Conservation (phyloP, 2,888 invertebrate species). For the Scelioninae gen. 1 region DNA sequence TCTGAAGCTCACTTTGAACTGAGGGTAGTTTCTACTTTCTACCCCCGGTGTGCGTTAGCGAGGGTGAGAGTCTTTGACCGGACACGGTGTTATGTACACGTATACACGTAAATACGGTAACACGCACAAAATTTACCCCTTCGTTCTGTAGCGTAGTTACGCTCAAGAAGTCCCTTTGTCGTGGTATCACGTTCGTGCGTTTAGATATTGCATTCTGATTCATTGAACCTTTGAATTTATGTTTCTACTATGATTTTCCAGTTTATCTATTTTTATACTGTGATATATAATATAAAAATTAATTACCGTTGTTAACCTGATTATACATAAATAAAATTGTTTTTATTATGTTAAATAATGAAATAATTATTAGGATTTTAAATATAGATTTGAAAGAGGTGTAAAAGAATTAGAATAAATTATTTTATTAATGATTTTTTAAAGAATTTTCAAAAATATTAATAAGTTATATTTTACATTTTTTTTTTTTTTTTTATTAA, state of each 20-base stretch:
- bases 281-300: constrained; percentile 21
- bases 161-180: constrained; percentile 70
- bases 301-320: background rate
- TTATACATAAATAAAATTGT: background rate
- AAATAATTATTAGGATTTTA: background rate
- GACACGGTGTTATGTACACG: constrained; percentile 69
- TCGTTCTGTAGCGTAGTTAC: constrained; percentile 65
- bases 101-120: constrained; percentile 67
- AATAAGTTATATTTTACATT: no score
- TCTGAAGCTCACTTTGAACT: constrained; percentile 68
- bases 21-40: constrained; percentile 70
- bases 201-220: constrained; percentile 65
- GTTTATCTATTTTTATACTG: constrained; percentile 24
- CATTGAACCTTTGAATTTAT: constrained; percentile 65
- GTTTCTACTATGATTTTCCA: constrained; percentile 27
- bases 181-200: constrained; percentile 67
- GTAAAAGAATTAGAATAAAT: no score
- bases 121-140: constrained; percentile 71
- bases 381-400: no score
- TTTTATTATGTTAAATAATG: background rate
- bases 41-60: constrained; percentile 57
- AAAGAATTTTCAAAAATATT: no score
- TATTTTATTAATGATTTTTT: no score
- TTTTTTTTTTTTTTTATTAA: no score
- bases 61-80: constrained; percentile 71